These are phyloP conservation scores for Pseudomugil gertrudae DNA, from an alignment of 2,797 vertebrate species.

Conservation along the genomic window DNA sequence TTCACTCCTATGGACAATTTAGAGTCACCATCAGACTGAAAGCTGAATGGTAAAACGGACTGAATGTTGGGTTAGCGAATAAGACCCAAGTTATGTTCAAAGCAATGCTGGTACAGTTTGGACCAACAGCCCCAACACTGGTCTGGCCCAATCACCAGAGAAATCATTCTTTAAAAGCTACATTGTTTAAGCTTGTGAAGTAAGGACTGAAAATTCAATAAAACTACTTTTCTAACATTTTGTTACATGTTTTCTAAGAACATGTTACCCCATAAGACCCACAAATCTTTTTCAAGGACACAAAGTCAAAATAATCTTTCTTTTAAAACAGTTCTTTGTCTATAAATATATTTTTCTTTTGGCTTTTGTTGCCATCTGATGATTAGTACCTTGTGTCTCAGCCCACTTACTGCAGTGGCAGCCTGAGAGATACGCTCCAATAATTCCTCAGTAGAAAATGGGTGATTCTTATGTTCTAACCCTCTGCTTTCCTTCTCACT, in stretches of 20 bases:
- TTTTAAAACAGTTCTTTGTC: constrained; percentile 34
- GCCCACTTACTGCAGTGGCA: constrained; percentile 69
- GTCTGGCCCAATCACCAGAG: too few species aligned
- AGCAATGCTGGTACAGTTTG: too few species aligned
- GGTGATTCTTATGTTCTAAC: constrained; percentile 65
- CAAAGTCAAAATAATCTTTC: constrained; percentile 56
- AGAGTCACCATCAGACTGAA: too few species aligned
- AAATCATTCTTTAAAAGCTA: too few species aligned
- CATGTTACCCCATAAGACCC: constrained; percentile 44
- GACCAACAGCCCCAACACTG: too few species aligned
- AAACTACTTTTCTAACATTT: constrained; percentile 45
- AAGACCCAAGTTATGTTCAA: too few species aligned
- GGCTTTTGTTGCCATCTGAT: constrained; percentile 60
- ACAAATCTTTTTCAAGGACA: constrained; percentile 42
- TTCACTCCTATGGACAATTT: too few species aligned
- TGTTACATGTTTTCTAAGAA: constrained; percentile 24
- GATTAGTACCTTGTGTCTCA: constrained; percentile 73
- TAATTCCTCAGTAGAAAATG: constrained; percentile 69
- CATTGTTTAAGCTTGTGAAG: too few species aligned
- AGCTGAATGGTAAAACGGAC: too few species aligned
- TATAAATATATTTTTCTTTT: neutral
- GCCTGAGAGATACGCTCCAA: constrained; percentile 72
- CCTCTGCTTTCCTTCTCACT: constrained; percentile 54
- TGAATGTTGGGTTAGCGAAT: too few species aligned
- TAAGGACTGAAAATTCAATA: constrained; percentile 9